A percentile compares a stretch with the other conserved stretches of the same genome.
phyloP scores from a whole-genome alignment of 2,797 vertebrate genomes.

The Brachymystax lenok region DNA sequence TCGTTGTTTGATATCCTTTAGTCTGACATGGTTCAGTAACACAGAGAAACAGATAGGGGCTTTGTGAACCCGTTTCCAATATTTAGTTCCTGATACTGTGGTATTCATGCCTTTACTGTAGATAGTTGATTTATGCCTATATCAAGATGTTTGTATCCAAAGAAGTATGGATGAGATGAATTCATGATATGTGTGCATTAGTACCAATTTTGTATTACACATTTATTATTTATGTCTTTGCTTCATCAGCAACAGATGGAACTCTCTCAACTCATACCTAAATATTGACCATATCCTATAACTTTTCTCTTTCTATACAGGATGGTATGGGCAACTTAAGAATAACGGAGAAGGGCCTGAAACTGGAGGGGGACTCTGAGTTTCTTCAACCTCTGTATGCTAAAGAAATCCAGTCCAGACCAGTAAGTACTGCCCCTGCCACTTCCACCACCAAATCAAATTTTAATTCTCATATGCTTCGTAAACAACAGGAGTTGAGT shows the following conservation, averaged over 20 bases:
- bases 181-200: too few relatives aligned
- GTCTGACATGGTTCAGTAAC: conserved; percentile 12
- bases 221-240: neutral
- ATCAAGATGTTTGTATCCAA: neutral
- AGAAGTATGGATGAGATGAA: neutral
- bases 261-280: neutral
- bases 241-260: neutral
- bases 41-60: neutral
- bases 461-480: neutral
- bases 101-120: too few relatives aligned
- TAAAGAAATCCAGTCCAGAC: conserved; percentile 99
- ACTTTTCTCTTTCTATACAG: conserved; percentile 62
- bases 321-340: conserved; percentile 98
- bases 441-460: neutral
- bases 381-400: conserved; percentile 98
- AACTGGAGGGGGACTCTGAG: conserved; percentile 95
- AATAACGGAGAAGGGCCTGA: conserved; percentile 96
- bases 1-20: conserved; percentile 39
- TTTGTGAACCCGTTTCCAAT: neutral
- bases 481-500: too few relatives aligned
- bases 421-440: conserved; percentile 79
- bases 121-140: neutral
- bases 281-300: neutral
- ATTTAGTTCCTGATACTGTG: too few relatives aligned
- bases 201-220: neutral